Evolutionary conservation across 2,113 vertebrate species (phyloP).

Genomic region (Grus americana): DNA sequence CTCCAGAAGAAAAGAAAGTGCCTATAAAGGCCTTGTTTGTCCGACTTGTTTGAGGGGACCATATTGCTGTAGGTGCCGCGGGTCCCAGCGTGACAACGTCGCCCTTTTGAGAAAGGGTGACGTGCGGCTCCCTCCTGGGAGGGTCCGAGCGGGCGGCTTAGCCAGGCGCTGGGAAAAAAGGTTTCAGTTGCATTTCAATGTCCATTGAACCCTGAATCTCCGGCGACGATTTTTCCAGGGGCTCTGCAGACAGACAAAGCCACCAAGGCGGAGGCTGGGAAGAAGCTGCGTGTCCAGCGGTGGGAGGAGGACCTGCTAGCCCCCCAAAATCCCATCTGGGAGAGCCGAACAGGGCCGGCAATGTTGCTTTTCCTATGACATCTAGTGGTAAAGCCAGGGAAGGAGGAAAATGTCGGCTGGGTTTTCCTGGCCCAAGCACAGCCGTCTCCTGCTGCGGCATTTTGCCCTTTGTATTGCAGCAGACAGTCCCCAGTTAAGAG

Average conservation of each 20-base stretch:
- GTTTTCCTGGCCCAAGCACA: background rate
- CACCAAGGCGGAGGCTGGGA: background rate
- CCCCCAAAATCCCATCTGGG: background rate
- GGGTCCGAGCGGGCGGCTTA: slow-evolving; percentile 9
- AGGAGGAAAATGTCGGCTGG: background rate
- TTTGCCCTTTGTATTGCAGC: slow-evolving; percentile 20
- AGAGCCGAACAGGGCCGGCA: background rate
- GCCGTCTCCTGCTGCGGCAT: slow-evolving; percentile 5
- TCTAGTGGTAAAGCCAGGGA: slow-evolving; percentile 39
- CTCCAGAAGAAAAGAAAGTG: slow-evolving; percentile 68
- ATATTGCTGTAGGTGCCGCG: slow-evolving; percentile 48
- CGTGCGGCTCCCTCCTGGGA: slow-evolving; percentile 49
- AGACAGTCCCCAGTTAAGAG: background rate
- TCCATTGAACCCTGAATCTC: slow-evolving; percentile 53
- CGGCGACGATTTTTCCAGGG: background rate
- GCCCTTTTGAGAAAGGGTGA: slow-evolving; percentile 44
- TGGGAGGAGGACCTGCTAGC: background rate
- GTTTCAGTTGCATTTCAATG: slow-evolving; percentile 68
- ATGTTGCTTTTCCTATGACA: slow-evolving; percentile 51
- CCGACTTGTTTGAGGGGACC: slow-evolving; percentile 35
- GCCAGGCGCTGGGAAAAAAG: slow-evolving; percentile 43
- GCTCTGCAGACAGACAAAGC: slow-evolving; percentile 43
- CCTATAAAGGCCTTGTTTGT: slow-evolving; percentile 66
- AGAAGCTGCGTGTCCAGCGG: background rate
- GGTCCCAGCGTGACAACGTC: slow-evolving; percentile 7